Percentiles rank a stretch among this genome's conserved stretches.
Conservation (phyloP, 2,888 invertebrate species). For the Gortyna flavago region DNA sequence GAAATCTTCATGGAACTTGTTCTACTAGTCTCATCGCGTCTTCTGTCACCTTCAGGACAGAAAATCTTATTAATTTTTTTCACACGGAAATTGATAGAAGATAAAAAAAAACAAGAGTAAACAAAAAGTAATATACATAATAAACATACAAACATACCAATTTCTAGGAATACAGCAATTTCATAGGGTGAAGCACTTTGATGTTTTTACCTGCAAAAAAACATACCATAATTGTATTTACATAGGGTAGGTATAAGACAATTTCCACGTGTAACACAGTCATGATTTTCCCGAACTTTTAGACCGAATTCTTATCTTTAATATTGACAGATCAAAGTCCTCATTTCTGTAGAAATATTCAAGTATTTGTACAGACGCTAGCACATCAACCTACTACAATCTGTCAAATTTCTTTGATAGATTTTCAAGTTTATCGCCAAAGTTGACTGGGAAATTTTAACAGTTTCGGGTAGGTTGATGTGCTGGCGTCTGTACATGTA, state of each 20-base stretch:
- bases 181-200: too few species aligned
- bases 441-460: too few species aligned
- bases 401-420: too few species aligned
- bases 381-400: too few species aligned
- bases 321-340: constrained; percentile 5
- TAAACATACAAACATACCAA: background rate
- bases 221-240: background rate
- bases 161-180: background rate
- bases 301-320: background rate
- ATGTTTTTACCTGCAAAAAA: background rate
- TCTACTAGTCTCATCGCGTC: background rate
- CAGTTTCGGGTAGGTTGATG: too few species aligned
- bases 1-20: background rate
- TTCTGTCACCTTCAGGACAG: background rate
- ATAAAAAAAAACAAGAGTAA: background rate
- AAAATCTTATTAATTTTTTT: background rate
- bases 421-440: too few species aligned
- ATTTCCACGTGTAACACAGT: background rate
- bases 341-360: constrained; percentile 23
- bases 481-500: background rate
- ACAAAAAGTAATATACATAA: background rate
- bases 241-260: background rate
- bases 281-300: background rate
- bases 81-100: background rate
- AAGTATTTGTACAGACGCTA: constrained; percentile 39